phyloP scores from a whole-genome alignment of 2,888 invertebrate species.

The Ephialtes manifestator region DNA sequence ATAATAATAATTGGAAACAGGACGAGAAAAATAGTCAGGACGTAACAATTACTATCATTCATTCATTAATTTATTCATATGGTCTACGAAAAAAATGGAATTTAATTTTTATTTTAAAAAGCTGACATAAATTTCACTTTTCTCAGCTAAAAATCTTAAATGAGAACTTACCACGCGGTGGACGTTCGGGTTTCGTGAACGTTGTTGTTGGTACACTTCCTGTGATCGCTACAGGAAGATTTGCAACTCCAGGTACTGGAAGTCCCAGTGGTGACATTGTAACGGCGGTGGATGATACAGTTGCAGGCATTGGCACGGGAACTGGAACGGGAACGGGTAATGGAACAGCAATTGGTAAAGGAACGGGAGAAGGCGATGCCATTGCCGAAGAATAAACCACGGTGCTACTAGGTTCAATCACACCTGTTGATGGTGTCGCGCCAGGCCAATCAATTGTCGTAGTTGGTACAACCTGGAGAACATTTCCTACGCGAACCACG shows the following conservation, averaged over 20 bases:
- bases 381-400: constrained; percentile 60
- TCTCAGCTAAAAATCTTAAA: too few relatives aligned
- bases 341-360: constrained; percentile 75
- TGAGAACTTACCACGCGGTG: constrained; percentile 72
- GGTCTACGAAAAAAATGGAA: too few relatives aligned
- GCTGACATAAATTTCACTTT: too few relatives aligned
- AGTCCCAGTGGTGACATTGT: constrained; percentile 60
- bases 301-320: constrained; percentile 63
- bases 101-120: too few relatives aligned
- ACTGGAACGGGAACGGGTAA: constrained; percentile 73
- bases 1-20: too few relatives aligned
- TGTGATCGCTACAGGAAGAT: constrained; percentile 55
- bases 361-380: constrained; percentile 71
- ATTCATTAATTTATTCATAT: too few relatives aligned
- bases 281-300: constrained; percentile 26
- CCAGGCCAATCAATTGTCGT: constrained; percentile 82
- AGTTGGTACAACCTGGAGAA: constrained; percentile 83
- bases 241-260: constrained; percentile 59
- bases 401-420: constrained; percentile 59
- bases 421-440: constrained; percentile 55
- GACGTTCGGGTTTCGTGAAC: constrained; percentile 69
- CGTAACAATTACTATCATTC: too few relatives aligned
- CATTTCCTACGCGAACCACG: constrained; percentile 84
- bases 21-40: too few relatives aligned
- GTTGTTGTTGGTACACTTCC: constrained; percentile 48